Evolutionary conservation across 2,888 invertebrate species (phyloP), one percentile per base, ranked within the genome.

Genomic region (Nebria brevicollis): DNA sequence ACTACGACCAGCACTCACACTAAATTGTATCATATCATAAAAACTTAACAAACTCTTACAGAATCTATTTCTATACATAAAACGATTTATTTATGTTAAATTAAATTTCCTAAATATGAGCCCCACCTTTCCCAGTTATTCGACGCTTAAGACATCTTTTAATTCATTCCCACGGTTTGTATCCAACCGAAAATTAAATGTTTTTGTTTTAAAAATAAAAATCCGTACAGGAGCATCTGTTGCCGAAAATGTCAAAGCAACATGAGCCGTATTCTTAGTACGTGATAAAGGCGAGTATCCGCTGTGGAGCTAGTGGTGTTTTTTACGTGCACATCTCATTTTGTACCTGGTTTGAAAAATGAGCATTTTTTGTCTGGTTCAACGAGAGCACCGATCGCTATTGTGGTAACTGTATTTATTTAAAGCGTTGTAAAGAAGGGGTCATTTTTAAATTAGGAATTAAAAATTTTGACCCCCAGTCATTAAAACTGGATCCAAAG

Each of bases 341-440:
- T 13, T 54, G 2, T 54, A 54, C 78, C 78, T 74, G 78, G 74
- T 7, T 43, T 25, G 66, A 11, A 65, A 85, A 85, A 85, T 85
- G 85, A 85, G 82, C 79, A 82, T 82, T 83, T 86, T 78, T 78
- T 84, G 84, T 85, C 82, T 82, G 83, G 25, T 74, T 54, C 76
- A 77, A 75, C 54, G 8, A 11, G 54, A 13, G 11, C 13, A 13
- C 54, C 54, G 54, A 54, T 54, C 54, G 8, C 54, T 83, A 85
- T 84, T 84, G 84, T 83, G 83, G 85, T 84, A 85, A 85, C 85
- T 83, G 78, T 85, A 85, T 85, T 85, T 85, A 84, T 85, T 85
- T 84, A 84, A 84, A 54, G 54, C 54, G 54, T 54, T 26, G 26
- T 68, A n/a, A 25, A 68, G 68, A 15, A 82, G 81, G 85, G 86